Evolutionary conservation across 2,888 invertebrate species (phyloP).

Genomic region (Andricus curvator): DNA sequence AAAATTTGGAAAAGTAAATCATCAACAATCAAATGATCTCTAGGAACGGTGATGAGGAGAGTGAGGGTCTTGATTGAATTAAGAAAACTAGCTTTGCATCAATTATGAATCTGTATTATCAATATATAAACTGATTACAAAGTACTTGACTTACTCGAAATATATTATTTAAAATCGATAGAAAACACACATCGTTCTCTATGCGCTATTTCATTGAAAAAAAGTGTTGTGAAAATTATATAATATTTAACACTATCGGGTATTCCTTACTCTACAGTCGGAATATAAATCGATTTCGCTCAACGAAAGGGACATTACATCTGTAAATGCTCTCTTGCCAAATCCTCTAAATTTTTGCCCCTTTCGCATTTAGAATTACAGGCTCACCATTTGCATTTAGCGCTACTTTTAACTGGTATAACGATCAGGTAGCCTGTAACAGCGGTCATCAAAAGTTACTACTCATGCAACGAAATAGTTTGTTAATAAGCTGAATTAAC

Average conservation of each 20-base stretch:
- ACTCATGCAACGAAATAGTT: constrained; percentile 64
- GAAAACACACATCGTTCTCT: constrained; percentile 71
- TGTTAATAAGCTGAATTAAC: constrained; percentile 52
- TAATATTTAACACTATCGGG: constrained; percentile 13
- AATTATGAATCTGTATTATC: constrained; percentile 68
- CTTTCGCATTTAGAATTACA: constrained; percentile 54
- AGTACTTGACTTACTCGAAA: constrained; percentile 60
- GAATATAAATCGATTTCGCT: constrained; percentile 47
- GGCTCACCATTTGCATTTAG: constrained; percentile 55
- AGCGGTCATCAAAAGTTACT: constrained; percentile 67
- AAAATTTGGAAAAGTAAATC: constrained; percentile 55
- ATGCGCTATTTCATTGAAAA: constrained; percentile 58
- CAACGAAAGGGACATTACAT: constrained; percentile 45
- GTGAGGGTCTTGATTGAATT: constrained; percentile 66
- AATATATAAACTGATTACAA: constrained; percentile 68
- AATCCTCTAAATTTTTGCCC: constrained; percentile 61
- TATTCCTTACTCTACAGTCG: constrained; percentile 51
- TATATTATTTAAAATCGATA: constrained; percentile 57
- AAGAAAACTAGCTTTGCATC: constrained; percentile 66
- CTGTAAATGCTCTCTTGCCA: constrained; percentile 47
- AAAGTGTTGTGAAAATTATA: constrained; percentile 56
- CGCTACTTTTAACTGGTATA: constrained; percentile 66
- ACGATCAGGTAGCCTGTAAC: constrained; percentile 68
- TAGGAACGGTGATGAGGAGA: constrained; percentile 63
- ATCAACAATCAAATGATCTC: constrained; percentile 54